Percentiles rank a stretch among this genome's conserved stretches.
These are phyloP conservation scores for Saccopteryx bilineata DNA, from an alignment of 2,113 vertebrate species.

Conservation along the genomic window DNA sequence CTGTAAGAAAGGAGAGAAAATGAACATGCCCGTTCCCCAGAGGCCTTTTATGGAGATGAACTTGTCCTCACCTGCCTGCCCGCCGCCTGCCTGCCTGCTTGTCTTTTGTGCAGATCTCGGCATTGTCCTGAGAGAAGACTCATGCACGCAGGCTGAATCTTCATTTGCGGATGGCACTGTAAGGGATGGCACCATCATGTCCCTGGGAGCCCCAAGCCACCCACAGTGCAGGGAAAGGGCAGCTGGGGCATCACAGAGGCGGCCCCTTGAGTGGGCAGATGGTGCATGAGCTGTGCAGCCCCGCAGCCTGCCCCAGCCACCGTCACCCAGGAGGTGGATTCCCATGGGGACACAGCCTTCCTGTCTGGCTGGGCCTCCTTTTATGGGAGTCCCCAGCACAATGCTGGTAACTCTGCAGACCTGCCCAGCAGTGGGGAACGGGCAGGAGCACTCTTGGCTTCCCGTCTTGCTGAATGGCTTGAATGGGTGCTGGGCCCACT, in stretches of 20 bases:
- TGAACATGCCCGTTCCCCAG: not conserved
- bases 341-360: not conserved
- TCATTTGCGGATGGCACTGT: not conserved
- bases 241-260: fast-evolving
- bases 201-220: not conserved
- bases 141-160: not conserved
- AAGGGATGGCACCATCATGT: not conserved
- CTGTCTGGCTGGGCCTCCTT: conserved; percentile 27
- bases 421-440: conserved; percentile 24
- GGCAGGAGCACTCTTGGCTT: conserved; percentile 56
- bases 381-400: conserved; percentile 29
- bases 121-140: conserved; percentile 13
- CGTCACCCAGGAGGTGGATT: not conserved
- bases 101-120: conserved; percentile 31
- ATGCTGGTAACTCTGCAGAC: conserved; percentile 40
- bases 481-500: conserved; percentile 56
- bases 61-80: conserved; percentile 65
- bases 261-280: too few relatives aligned
- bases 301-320: not conserved
- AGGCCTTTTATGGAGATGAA: not conserved
- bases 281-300: not conserved
- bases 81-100: not conserved
- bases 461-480: conserved; percentile 67
- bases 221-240: not conserved
- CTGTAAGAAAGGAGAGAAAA: not conserved